phyloP scores from a whole-genome alignment of 2,113 vertebrate genomes.

The Meles meles region DNA sequence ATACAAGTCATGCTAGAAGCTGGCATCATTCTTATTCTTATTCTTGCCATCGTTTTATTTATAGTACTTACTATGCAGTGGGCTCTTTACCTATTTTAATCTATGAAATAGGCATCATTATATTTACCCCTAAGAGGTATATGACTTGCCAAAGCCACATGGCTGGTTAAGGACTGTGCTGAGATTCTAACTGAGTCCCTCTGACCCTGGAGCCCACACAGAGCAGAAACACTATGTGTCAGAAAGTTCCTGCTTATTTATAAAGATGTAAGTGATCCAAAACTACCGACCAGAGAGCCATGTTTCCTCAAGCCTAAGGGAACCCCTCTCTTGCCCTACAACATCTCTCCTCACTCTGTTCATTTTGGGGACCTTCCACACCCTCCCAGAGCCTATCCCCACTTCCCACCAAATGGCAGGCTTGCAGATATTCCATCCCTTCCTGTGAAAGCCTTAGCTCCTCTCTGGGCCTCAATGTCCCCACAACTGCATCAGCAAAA shows the following conservation, averaged over 20 bases:
- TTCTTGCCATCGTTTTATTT: background rate
- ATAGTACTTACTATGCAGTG: background rate
- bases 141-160: background rate
- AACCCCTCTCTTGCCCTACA: rapidly evolving
- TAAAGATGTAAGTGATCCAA: background rate
- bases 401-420: background rate
- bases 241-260: background rate
- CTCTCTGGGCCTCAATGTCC: background rate
- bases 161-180: background rate
- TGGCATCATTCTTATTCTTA: background rate
- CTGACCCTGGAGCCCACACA: background rate
- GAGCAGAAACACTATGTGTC: background rate
- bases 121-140: background rate
- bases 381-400: background rate
- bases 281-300: background rate
- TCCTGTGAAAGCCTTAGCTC: background rate
- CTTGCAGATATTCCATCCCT: background rate
- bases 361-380: background rate
- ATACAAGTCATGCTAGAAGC: background rate
- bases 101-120: background rate
- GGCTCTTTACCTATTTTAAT: background rate
- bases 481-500: background rate
- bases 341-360: background rate
- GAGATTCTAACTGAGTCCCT: background rate
- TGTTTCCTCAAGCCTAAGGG: background rate